Evolutionary conservation across 1,140 invertebrate species (phyloP).

Genomic region (Anoplolepis gracilipes): DNA sequence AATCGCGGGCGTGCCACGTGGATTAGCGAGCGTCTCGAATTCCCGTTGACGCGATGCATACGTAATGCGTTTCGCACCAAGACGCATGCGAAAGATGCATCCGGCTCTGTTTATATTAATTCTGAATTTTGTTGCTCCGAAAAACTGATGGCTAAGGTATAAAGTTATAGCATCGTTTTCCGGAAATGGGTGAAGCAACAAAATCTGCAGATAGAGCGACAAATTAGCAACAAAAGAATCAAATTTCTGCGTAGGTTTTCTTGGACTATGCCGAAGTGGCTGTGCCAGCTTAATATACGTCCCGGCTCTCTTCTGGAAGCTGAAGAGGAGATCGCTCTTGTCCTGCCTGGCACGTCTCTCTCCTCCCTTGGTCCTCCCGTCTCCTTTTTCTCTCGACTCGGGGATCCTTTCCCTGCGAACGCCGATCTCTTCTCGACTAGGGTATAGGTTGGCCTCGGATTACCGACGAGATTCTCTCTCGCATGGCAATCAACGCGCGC

Average conservation of each 20-base stretch:
- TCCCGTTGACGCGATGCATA: conserved; percentile 70
- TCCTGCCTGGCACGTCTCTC: conserved; percentile 34
- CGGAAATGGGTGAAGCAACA: too few species aligned
- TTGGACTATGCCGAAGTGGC: too few species aligned
- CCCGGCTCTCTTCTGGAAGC: neutral
- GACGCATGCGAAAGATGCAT: conserved; percentile 32
- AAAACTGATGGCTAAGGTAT: too few species aligned
- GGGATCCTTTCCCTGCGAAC: neutral
- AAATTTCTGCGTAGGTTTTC: too few species aligned
- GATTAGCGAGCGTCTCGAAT: conserved; percentile 72
- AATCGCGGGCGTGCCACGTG: conserved; percentile 51
- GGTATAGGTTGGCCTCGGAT: conserved; percentile 22
- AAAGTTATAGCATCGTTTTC: too few species aligned
- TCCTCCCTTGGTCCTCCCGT: neutral
- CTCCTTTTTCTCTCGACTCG: neutral
- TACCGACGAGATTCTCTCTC: conserved; percentile 35
- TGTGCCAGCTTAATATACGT: too few species aligned
- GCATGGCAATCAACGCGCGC: conserved; percentile 18
- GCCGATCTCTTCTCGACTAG: conserved; percentile 5
- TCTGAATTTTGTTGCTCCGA: too few species aligned
- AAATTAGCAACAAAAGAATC: too few species aligned
- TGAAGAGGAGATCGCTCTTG: conserved; percentile 55
- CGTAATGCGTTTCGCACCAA: conserved; percentile 70
- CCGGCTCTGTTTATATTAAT: too few species aligned
- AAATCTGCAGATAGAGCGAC: too few species aligned